These are phyloP conservation scores for Anadara kagoshimensis DNA, from an alignment of 1,140 invertebrate genomes.

Conservation along the genomic window DNA sequence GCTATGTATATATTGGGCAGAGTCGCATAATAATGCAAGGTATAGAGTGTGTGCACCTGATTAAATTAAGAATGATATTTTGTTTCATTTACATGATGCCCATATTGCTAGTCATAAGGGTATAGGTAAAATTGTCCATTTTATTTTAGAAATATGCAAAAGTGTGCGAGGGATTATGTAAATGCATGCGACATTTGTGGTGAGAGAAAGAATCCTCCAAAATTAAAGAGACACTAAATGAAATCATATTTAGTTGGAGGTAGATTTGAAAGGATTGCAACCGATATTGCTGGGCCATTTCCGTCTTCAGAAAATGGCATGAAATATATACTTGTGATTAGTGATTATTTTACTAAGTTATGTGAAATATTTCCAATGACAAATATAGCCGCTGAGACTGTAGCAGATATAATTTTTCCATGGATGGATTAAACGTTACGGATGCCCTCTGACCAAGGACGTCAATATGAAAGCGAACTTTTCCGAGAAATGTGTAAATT, in stretches of 20 bases:
- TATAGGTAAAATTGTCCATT: no score
- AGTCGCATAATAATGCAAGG: not conserved
- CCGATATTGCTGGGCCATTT: conserved; percentile 16
- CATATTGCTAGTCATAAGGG: not conserved
- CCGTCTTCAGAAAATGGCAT: not conserved
- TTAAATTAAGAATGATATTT: not conserved
- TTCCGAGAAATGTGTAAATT: conserved; percentile 37
- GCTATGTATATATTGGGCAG: not conserved
- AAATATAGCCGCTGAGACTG: conserved; percentile 48
- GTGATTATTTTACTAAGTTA: conserved; percentile 55
- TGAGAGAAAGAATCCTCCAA: conserved; percentile 9
- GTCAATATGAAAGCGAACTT: conserved; percentile 30
- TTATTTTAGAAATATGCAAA: no score
- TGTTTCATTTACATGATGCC: conserved; percentile 11
- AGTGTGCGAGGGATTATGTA: conserved; percentile 2
- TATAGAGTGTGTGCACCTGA: conserved; percentile 2
- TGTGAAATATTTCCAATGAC: conserved; percentile 41
- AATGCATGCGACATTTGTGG: conserved; percentile 15
- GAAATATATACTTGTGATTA: conserved; percentile 34
- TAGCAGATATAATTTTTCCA: conserved; percentile 64
- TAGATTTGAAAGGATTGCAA: conserved; percentile 14
- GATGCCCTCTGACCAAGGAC: conserved; percentile 67
- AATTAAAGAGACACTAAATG: not conserved
- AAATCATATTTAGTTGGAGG: not conserved
- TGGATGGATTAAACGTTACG: conserved; percentile 65